Conservation (phyloP, 2,797 vertebrate species). For the Hypotaenidia okinawae region DNA sequence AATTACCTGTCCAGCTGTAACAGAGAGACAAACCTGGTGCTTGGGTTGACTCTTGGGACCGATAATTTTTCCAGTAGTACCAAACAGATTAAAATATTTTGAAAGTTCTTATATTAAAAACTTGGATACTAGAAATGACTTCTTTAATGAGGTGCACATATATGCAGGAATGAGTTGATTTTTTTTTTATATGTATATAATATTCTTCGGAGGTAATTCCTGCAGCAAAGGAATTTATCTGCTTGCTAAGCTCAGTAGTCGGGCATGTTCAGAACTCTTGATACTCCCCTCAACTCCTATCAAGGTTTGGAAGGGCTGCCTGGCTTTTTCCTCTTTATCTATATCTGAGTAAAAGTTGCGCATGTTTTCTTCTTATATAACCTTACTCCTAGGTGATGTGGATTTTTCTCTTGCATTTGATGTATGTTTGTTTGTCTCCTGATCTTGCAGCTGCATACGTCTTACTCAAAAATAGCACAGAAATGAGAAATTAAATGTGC, state of each 20-base stretch:
- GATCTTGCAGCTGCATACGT: not conserved
- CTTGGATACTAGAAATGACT: not conserved
- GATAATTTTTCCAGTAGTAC: not conserved
- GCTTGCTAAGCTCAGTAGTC: not conserved
- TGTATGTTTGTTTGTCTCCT: not conserved
- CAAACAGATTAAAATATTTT: not conserved
- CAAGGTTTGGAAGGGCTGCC: not conserved
- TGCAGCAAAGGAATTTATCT: not conserved
- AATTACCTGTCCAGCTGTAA: not conserved
- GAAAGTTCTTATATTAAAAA: not conserved
- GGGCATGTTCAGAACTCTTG: not conserved
- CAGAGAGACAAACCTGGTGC: not conserved
- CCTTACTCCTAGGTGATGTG: rapidly evolving
- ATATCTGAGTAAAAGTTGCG: not conserved
- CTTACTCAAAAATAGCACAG: not conserved
- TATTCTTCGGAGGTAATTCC: not conserved
- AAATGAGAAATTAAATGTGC: not conserved
- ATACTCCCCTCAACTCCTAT: not conserved
- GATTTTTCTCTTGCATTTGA: not conserved
- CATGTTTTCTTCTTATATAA: not conserved
- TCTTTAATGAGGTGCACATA: not conserved
- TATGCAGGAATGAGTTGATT: not conserved
- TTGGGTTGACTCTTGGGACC: not conserved
- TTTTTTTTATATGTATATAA: not conserved
- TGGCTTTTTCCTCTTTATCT: not conserved